phyloP scores from a whole-genome alignment of 2,888 invertebrate genomes.

The Pantelozetes paolii region DNA sequence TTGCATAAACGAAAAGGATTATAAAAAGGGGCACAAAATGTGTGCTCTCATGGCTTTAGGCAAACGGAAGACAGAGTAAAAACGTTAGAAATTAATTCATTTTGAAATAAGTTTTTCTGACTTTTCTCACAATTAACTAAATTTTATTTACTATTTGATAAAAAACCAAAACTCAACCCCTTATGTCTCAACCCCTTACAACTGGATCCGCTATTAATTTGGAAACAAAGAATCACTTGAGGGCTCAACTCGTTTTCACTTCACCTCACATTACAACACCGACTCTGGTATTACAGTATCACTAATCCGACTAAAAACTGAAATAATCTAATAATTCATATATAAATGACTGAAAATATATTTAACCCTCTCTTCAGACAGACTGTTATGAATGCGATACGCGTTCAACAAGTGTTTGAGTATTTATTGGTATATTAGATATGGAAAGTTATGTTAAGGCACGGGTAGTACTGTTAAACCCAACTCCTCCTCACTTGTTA shows the following conservation, averaged over 20 bases:
- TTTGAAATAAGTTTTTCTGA: not conserved
- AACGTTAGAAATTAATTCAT: not conserved
- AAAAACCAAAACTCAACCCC: no score
- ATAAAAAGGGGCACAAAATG: not conserved
- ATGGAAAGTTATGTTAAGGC: no score
- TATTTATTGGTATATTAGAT: no score
- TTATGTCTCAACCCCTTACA: no score
- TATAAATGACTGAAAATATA: not conserved
- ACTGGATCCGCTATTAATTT: no score
- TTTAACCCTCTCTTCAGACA: not conserved
- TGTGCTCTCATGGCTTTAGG: not conserved
- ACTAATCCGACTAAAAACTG: no score
- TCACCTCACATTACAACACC: no score
- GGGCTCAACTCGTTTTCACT: no score
- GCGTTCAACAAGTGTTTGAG: no score
- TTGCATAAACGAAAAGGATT: not conserved
- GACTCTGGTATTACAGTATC: no score
- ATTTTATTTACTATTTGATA: not conserved
- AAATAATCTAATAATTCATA: not conserved
- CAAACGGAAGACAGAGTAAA: conserved; percentile 4
- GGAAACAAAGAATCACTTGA: no score
- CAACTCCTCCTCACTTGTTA: conserved; percentile 1
- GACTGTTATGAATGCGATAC: no score
- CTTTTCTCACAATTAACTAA: not conserved
- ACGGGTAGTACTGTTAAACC: not conserved